Base-by-base conservation (phyloP, 1,140 invertebrate species). In the Zophobas morio region DNA sequence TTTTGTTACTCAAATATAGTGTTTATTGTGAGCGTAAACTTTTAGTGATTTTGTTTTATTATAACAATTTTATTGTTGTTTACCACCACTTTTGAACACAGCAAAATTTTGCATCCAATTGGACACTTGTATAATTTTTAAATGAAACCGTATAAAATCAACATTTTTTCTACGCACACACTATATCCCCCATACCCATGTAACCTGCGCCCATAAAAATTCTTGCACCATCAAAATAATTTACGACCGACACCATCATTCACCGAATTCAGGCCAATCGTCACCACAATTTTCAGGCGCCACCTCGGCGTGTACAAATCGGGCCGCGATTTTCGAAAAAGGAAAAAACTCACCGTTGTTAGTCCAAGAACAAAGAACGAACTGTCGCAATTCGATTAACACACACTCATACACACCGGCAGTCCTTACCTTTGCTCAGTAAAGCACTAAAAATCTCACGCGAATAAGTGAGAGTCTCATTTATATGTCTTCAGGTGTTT, bases 381-480 rank as follows among this genome's bases (percentile, higher is more conserved):
- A 53, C 2, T 60, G 2, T 60, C 20, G n/a, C 33, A 8, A 8
- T 6, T 20, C 33, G n/a, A 39, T 60, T 6, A 39, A 37, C 37
- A 66, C 60, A 42, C 60, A n/a, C 60, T 42, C 60, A 66, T 66
- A 36, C 60, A 66, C 60, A 66, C 60, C 4, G 49, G 20, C 49
- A 33, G 33, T 66, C 39, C 37, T 66, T 66, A 66, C 60, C 60
- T 66, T 66, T 6, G 36, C 6, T 66, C 60, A 42, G 60, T 42
- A 40, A 66, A 66, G n/a, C 60, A 66, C 60, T 66, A 66, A 66
- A 20, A 20, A 66, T 40, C 60, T 42, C 39, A 37, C 8, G n/a
- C 6, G 39, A 66, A 66, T 20, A 66, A 66, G 60, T 66, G 60
- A 66, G 60, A 66, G 60, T 66, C 60, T 66, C 60, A 66, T 66